Evolutionary conservation across 2,888 invertebrate genomes (phyloP).

Genomic region (Calliphora vomitoria): DNA sequence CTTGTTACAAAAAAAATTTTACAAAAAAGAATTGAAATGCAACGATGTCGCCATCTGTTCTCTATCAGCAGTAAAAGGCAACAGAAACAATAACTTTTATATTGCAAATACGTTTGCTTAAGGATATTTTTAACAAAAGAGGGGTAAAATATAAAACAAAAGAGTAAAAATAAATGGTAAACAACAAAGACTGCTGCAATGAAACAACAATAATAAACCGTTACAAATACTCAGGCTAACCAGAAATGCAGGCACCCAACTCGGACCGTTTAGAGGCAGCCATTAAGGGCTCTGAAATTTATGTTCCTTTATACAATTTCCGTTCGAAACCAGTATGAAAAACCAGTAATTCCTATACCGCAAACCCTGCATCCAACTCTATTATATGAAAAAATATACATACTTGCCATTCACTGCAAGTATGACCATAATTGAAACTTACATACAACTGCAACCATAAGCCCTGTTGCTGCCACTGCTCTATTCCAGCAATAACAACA

Average conservation of each 20-base stretch:
- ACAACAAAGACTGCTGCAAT: neutral
- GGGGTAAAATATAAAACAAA: neutral
- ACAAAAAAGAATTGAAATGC: too few species aligned
- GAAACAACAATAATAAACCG: slow-evolving; percentile 7
- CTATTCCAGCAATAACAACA: neutral
- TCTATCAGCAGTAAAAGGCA: neutral
- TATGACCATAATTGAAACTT: slow-evolving; percentile 13
- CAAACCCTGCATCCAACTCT: neutral
- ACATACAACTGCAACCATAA: neutral
- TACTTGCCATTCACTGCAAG: neutral
- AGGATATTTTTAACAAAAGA: neutral
- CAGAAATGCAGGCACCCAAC: too few species aligned
- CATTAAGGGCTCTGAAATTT: too few species aligned
- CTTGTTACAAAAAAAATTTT: slow-evolving; percentile 2
- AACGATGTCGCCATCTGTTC: neutral
- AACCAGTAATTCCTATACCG: neutral
- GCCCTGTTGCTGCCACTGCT: neutral
- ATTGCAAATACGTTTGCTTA: neutral
- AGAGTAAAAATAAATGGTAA: neutral
- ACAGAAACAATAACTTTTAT: neutral
- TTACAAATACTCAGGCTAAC: neutral
- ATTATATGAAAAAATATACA: neutral
- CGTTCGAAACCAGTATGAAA: too few species aligned
- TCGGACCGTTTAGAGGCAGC: too few species aligned
- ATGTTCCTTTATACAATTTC: too few species aligned